These are phyloP conservation scores for Anorthoa munda DNA, from an alignment of 2,888 invertebrate genomes.

Conservation along the genomic window DNA sequence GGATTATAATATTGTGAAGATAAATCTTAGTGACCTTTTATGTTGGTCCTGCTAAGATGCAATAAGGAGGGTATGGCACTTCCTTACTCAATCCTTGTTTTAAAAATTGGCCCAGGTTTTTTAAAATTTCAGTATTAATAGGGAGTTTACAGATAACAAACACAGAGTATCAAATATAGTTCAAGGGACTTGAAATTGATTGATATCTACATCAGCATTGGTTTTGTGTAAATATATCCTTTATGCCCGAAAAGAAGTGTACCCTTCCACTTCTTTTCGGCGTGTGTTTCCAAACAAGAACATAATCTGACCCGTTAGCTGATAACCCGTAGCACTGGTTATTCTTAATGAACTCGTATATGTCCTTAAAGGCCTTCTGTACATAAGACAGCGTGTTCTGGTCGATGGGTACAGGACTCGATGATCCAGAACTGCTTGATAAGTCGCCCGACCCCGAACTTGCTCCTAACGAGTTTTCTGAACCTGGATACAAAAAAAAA, in stretches of 20 bases:
- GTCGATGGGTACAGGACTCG: conserved; percentile 86
- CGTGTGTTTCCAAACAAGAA: no score
- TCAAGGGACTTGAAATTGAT: background rate
- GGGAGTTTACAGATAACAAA: background rate
- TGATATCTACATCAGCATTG: background rate
- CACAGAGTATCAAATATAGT: background rate
- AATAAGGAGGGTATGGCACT: background rate
- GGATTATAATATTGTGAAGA: conserved; percentile 5
- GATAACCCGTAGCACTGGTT: conserved; percentile 87
- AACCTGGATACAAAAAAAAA: conserved; percentile 71
- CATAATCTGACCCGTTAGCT: conserved; percentile 36
- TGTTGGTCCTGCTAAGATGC: background rate
- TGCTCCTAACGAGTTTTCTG: conserved; percentile 84
- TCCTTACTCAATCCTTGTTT: no score
- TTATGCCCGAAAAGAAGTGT: background rate
- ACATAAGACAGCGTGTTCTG: conserved; percentile 87
- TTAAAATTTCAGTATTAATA: background rate
- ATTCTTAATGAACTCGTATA: conserved; percentile 87
- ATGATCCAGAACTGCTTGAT: conserved; percentile 84
- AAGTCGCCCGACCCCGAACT: conserved; percentile 81
- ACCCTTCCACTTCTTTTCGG: no score
- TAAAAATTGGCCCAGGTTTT: background rate
- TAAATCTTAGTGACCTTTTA: background rate
- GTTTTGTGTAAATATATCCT: background rate
- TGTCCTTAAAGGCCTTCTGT: conserved; percentile 88